These are phyloP conservation scores for Mimachlamys varia DNA, from an alignment of 2,888 invertebrate species.

Conservation along the genomic window DNA sequence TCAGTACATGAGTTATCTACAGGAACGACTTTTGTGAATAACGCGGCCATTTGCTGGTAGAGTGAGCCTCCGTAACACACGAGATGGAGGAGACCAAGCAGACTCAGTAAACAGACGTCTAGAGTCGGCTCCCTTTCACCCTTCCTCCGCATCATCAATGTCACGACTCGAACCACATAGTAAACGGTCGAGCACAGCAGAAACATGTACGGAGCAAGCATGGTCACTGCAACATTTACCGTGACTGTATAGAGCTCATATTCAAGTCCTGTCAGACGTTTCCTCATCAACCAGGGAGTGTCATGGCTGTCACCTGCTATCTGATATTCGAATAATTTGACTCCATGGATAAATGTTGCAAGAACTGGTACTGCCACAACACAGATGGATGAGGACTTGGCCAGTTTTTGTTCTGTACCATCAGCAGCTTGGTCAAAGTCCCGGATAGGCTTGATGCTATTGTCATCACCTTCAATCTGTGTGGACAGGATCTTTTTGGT, in stretches of 20 bases:
- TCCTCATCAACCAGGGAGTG: not conserved
- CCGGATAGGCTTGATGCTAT: not conserved
- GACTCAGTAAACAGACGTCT: not conserved
- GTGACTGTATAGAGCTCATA: not conserved
- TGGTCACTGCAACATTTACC: not conserved
- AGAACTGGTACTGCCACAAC: not conserved
- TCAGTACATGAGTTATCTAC: not conserved
- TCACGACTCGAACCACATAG: not conserved
- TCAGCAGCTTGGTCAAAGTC: not conserved
- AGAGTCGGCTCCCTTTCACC: not conserved
- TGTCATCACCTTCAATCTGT: not conserved
- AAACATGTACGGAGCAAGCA: slow-evolving; percentile 8
- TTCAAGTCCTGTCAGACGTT: not conserved
- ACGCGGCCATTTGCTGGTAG: not conserved
- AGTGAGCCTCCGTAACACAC: not conserved
- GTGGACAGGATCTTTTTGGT: slow-evolving; percentile 3
- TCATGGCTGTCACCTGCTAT: not conserved
- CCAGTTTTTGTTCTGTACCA: not conserved
- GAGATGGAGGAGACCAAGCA: not conserved
- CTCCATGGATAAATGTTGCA: not conserved
- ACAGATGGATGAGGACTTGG: not conserved
- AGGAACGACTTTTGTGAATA: not conserved
- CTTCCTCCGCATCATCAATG: not conserved
- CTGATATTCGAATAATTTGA: not conserved
- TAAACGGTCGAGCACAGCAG: not conserved